A percentile compares a stretch with the other conserved stretches of the same genome.
Evolutionary conservation across 64 coral and sea anemone genomes (phyloP).

Genomic region (Stichodactyla mertensii): DNA sequence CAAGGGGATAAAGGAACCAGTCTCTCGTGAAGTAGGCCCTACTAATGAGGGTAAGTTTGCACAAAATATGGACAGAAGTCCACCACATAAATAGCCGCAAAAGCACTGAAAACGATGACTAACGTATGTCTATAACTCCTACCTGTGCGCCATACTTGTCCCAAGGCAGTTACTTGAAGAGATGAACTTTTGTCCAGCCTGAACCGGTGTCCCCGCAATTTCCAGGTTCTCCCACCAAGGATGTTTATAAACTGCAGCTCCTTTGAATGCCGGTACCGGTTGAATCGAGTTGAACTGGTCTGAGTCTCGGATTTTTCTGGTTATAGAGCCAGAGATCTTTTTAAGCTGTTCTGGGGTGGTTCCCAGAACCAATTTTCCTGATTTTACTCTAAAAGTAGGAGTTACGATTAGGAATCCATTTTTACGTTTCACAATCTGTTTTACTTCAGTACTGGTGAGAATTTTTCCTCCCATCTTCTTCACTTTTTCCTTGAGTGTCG

Average conservation of each 20-base stretch:
- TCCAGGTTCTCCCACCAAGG: constrained; percentile 33
- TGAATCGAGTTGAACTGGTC: neutral
- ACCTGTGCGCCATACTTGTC: constrained; percentile 56
- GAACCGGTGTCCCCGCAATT: constrained; percentile 13
- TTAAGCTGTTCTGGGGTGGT: neutral
- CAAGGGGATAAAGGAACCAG: too few relatives aligned
- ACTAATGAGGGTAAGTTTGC: too few relatives aligned
- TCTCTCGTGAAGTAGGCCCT: too few relatives aligned
- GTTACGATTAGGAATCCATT: constrained; percentile 5
- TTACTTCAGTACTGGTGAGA: constrained; percentile 3
- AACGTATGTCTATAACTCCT: neutral
- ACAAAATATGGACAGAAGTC: too few relatives aligned
- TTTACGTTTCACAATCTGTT: constrained; percentile 11
- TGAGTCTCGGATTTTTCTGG: constrained; percentile 36
- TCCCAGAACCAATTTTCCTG: neutral
- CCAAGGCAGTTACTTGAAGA: constrained; percentile 53
- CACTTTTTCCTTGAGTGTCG: constrained; percentile 19
- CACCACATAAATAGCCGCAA: too few relatives aligned
- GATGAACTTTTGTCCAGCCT: constrained; percentile 48
- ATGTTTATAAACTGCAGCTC: too few relatives aligned
- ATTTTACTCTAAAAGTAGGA: constrained; percentile 14
- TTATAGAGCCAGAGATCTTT: constrained; percentile 13
- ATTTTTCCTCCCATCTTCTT: constrained; percentile 23
- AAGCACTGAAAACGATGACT: too few relatives aligned
- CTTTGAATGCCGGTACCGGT: too few relatives aligned